phyloP scores from a whole-genome alignment of 2,888 invertebrate genomes.

The Limnephilus rhombicus region DNA sequence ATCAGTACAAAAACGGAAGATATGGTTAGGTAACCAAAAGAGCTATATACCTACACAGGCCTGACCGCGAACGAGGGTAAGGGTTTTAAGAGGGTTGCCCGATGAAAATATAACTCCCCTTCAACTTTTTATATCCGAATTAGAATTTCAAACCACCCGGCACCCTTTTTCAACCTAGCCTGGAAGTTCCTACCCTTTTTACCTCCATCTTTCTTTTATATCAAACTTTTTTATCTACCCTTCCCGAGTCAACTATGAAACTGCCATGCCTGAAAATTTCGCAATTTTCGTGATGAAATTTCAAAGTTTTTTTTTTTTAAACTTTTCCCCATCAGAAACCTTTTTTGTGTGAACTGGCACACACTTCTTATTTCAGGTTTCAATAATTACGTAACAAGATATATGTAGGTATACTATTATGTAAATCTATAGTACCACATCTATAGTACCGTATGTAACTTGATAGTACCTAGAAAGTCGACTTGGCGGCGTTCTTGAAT shows the following conservation, averaged over 20 bases:
- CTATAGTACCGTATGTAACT: too few relatives aligned
- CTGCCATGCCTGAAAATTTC: background rate
- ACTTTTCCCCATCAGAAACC: background rate
- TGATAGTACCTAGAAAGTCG: too few relatives aligned
- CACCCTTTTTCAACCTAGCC: background rate
- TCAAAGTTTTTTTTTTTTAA: background rate
- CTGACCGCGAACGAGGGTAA: background rate
- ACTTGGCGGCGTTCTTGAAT: too few relatives aligned
- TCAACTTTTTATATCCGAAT: slow-evolving; percentile 17
- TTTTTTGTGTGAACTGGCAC: background rate
- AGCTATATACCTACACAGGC: background rate
- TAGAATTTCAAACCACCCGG: background rate
- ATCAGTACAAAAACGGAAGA: background rate
- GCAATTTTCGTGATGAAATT: background rate
- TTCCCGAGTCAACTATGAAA: background rate
- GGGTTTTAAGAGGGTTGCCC: background rate
- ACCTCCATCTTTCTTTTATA: background rate
- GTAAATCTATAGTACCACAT: too few relatives aligned
- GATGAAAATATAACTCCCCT: slow-evolving; percentile 10
- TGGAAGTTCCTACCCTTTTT: background rate
- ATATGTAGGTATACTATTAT: too few relatives aligned
- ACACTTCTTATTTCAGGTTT: background rate
- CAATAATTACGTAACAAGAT: too few relatives aligned
- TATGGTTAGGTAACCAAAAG: background rate
- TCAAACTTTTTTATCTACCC: background rate